Evolutionary conservation across 2,797 vertebrate genomes (phyloP).

Genomic region (Chelonia mydas): DNA sequence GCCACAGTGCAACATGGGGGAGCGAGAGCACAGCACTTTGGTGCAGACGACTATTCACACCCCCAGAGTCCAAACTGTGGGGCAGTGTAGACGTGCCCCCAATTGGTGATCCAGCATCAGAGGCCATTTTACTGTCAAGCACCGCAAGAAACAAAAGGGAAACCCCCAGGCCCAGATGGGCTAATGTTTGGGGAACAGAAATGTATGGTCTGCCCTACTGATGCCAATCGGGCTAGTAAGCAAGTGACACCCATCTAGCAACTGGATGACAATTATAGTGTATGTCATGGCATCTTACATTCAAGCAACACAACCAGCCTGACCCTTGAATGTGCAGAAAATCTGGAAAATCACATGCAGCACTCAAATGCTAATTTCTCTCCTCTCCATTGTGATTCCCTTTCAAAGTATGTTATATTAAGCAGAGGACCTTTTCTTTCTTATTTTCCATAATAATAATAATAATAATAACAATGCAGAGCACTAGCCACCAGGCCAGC

Average conservation of each 20-base stretch:
- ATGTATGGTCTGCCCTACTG: neutral
- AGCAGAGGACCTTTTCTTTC: neutral
- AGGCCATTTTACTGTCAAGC: conserved; percentile 31
- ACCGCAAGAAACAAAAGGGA: neutral
- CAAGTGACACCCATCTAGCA: neutral
- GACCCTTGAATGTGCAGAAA: neutral
- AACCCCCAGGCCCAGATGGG: neutral
- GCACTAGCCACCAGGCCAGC: neutral
- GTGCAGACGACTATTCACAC: neutral
- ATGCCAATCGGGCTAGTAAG: neutral
- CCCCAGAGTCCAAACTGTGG: neutral
- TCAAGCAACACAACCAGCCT: neutral
- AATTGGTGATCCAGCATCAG: conserved; percentile 32
- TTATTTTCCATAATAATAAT: neutral
- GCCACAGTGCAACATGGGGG: neutral
- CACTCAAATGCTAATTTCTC: neutral
- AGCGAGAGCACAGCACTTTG: neutral
- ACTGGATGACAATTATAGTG: neutral
- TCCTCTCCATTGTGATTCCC: neutral
- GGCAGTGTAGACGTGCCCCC: neutral
- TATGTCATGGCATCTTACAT: neutral
- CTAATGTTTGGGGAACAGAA: conserved; percentile 56
- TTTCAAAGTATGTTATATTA: neutral
- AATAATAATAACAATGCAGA: neutral
- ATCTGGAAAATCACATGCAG: neutral